Percentiles rank a stretch among this genome's conserved stretches.
These are phyloP conservation scores for Glyphotaelius pellucidus DNA, from an alignment of 2,888 invertebrate genomes.

Conservation along the genomic window DNA sequence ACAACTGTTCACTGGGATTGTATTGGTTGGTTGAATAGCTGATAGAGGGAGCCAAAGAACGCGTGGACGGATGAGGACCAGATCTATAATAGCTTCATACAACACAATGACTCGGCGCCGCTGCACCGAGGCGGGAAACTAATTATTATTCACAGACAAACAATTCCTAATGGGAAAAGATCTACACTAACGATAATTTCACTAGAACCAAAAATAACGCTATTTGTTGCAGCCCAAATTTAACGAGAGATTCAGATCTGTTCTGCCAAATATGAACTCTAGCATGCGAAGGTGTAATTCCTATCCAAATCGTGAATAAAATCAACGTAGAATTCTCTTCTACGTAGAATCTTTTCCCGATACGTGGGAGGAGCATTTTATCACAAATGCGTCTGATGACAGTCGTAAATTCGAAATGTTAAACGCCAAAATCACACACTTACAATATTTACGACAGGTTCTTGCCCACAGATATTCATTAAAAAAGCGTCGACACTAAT, in stretches of 20 bases:
- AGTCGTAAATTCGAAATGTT: neutral
- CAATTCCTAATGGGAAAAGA: constrained; percentile 45
- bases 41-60: neutral
- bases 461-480: neutral
- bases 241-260: constrained; percentile 17
- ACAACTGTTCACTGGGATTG: constrained; percentile 19
- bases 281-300: neutral
- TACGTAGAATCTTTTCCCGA: neutral
- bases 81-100: constrained; percentile 36
- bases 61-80: constrained; percentile 40
- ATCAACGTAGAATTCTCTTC: neutral
- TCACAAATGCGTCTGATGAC: neutral
- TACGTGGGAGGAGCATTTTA: neutral
- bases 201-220: constrained; percentile 43
- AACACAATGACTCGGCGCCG: constrained; percentile 44
- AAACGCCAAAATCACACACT: neutral
- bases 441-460: neutral
- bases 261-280: neutral
- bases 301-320: neutral
- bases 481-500: neutral
- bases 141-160: constrained; percentile 47
- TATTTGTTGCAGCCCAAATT: constrained; percentile 21
- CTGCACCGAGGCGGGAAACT: constrained; percentile 29
- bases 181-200: constrained; percentile 19
- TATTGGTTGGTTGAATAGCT: no score